Evolutionary conservation across 2,113 vertebrate genomes (phyloP).

Genomic region (Ardeotis arabs): DNA sequence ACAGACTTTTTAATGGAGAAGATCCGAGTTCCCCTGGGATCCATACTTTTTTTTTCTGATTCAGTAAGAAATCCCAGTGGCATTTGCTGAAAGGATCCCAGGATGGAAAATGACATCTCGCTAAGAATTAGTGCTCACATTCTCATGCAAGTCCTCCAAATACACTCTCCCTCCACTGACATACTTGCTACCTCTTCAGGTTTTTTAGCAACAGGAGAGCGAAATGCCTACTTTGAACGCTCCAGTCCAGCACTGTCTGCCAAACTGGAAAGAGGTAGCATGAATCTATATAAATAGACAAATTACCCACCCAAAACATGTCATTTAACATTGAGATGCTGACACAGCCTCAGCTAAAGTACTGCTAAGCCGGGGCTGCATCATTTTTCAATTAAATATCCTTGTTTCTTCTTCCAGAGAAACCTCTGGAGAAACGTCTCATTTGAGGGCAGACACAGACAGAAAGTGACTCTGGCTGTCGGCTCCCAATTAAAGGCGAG

Average conservation of each 20-base stretch:
- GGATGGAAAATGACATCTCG: conserved; percentile 63
- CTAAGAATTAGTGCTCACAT: conserved; percentile 58
- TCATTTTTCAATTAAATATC: conserved; percentile 44
- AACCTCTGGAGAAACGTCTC: conserved; percentile 26
- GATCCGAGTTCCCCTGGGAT: conserved; percentile 51
- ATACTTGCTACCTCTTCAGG: neutral
- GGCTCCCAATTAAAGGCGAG: neutral
- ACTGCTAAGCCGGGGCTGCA: neutral
- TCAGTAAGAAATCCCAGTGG: conserved; percentile 59
- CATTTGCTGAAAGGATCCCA: conserved; percentile 62
- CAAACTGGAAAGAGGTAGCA: conserved; percentile 35
- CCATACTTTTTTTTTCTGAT: conserved; percentile 44
- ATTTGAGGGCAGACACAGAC: conserved; percentile 18
- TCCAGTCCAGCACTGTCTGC: neutral
- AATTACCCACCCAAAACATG: conserved; percentile 29
- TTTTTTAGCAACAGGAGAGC: neutral
- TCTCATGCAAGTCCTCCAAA: conserved; percentile 32
- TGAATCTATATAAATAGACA: conserved; percentile 37
- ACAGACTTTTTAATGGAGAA: conserved; percentile 72
- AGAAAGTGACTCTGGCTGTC: neutral
- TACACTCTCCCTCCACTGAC: neutral
- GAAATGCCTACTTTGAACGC: neutral
- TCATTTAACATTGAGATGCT: conserved; percentile 51
- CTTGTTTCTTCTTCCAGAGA: conserved; percentile 23
- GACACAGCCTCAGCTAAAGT: conserved; percentile 26